These are phyloP conservation scores for Listrodromus nycthemerus DNA, from an alignment of 2,888 invertebrate genomes.

Conservation along the genomic window DNA sequence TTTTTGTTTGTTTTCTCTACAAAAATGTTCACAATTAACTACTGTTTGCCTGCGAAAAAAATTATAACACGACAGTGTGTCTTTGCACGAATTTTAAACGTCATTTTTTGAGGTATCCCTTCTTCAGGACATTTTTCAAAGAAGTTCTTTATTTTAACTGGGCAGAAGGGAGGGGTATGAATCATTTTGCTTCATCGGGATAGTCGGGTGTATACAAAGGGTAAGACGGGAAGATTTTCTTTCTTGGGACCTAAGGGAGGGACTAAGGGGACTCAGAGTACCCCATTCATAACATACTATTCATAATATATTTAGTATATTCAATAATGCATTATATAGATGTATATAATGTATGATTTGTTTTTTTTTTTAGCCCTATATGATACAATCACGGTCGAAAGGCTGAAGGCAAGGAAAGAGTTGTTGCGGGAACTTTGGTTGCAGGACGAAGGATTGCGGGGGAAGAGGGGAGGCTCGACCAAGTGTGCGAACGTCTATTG, in stretches of 20 bases:
- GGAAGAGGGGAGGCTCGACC: slow-evolving; percentile 37
- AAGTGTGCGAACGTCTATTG: slow-evolving; percentile 26
- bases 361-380: slow-evolving; percentile 60
- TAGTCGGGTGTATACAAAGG: slow-evolving; percentile 21
- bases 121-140: slow-evolving; percentile 50
- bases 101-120: slow-evolving; percentile 67
- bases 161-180: background rate
- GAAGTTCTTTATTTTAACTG: background rate
- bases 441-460: slow-evolving; percentile 3
- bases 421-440: slow-evolving; percentile 55
- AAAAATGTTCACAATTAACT: slow-evolving; percentile 66
- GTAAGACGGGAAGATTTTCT: slow-evolving; percentile 36
- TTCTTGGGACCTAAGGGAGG: slow-evolving; percentile 61
- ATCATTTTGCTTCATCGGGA: slow-evolving; percentile 19
- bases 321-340: slow-evolving; percentile 53
- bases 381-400: slow-evolving; percentile 62
- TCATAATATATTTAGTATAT: slow-evolving; percentile 62
- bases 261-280: slow-evolving; percentile 55
- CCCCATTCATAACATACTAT: slow-evolving; percentile 61
- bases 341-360: slow-evolving; percentile 45
- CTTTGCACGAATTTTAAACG: slow-evolving; percentile 62
- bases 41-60: slow-evolving; percentile 69
- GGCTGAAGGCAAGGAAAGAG: slow-evolving; percentile 30
- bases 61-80: slow-evolving; percentile 54
- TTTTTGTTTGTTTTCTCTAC: slow-evolving; percentile 56